Evolutionary conservation across 2,888 invertebrate species (phyloP).

Genomic region (Himalopsyche kuldschensis): DNA sequence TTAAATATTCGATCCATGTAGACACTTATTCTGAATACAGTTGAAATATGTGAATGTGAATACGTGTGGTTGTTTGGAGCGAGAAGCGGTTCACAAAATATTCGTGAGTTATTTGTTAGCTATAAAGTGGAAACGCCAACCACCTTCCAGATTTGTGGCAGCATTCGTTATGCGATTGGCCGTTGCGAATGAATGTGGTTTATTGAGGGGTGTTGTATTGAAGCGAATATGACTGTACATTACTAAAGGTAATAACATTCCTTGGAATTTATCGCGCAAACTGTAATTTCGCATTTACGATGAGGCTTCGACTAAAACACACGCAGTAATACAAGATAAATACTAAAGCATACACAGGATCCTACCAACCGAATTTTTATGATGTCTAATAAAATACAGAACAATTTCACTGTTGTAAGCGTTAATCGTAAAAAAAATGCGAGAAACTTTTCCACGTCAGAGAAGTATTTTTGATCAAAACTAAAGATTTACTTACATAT

Average conservation of each 20-base stretch:
- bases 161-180: background rate
- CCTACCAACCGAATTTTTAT: conserved; percentile 14
- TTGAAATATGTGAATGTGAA: too few species aligned
- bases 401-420: conserved; percentile 16
- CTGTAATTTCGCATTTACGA: conserved; percentile 35
- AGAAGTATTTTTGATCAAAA: background rate
- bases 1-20: too few species aligned
- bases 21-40: too few species aligned
- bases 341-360: background rate
- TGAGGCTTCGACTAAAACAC: conserved; percentile 23
- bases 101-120: background rate
- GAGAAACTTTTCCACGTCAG: background rate
- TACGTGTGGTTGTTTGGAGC: too few species aligned
- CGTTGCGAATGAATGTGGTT: background rate
- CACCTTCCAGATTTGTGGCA: background rate
- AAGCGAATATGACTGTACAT: conserved; percentile 2
- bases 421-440: conserved; percentile 2
- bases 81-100: background rate
- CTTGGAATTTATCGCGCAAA: conserved; percentile 34
- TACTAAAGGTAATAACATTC: conserved; percentile 28
- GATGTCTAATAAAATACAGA: conserved; percentile 20
- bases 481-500: background rate
- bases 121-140: background rate
- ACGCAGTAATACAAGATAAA: conserved; percentile 29
- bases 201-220: background rate